Percentiles rank a stretch among this genome's conserved stretches.
These are phyloP conservation scores for Oligia latruncula DNA, from an alignment of 2,888 invertebrate species.

Conservation along the genomic window DNA sequence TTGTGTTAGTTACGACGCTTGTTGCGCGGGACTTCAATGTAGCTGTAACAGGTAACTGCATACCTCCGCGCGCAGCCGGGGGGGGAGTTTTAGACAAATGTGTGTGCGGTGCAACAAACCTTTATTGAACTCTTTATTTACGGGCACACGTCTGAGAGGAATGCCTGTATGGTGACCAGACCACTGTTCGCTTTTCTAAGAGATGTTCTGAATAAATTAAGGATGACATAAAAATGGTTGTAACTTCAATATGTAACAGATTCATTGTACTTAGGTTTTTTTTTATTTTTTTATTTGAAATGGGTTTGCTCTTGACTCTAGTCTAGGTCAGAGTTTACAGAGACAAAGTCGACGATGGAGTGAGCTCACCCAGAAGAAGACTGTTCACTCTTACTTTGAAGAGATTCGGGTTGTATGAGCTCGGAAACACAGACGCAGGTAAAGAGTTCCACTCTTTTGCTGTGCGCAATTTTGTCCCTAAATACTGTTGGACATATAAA, in stretches of 20 bases:
- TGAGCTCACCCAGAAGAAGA: no score
- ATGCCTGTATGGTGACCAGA: not conserved
- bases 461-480: not conserved
- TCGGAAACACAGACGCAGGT: no score
- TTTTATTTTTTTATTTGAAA: no score
- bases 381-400: no score
- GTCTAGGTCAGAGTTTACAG: no score
- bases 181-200: not conserved
- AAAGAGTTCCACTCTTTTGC: no score
- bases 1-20: slow-evolving; percentile 22
- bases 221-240: not conserved
- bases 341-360: no score
- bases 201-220: slow-evolving; percentile 11
- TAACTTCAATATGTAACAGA: not conserved
- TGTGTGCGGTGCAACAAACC: not conserved
- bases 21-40: slow-evolving; percentile 1
- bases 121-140: slow-evolving; percentile 31
- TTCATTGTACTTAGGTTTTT: not conserved
- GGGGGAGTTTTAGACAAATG: not conserved
- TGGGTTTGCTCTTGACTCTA: no score
- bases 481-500: not conserved
- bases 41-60: not conserved
- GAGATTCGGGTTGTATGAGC: no score
- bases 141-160: not conserved
- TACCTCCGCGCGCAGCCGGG: not conserved